Conservation (phyloP, 2,888 invertebrate species). For the Boloria euphrosyne region DNA sequence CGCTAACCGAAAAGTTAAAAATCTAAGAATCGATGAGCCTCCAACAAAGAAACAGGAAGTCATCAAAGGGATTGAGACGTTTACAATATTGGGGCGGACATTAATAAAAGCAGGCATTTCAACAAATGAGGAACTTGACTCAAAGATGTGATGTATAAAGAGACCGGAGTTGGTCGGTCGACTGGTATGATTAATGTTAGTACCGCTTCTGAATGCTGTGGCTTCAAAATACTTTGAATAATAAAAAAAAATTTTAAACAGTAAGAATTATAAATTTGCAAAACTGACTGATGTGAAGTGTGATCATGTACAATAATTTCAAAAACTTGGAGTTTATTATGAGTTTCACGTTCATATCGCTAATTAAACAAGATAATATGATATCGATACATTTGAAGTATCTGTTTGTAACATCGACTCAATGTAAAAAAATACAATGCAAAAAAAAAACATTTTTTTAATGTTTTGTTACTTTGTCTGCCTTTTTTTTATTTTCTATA, state of each 20-base stretch:
- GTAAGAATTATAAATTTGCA: conserved; percentile 50
- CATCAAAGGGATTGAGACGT: conserved; percentile 73
- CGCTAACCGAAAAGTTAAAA: conserved; percentile 62
- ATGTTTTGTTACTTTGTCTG: too few species aligned
- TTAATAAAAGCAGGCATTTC: conserved; percentile 66
- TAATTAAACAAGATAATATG: neutral
- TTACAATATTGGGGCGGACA: conserved; percentile 64
- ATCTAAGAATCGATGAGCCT: conserved; percentile 55
- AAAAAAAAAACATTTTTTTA: too few species aligned
- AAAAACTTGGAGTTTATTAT: neutral
- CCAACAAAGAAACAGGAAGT: conserved; percentile 67
- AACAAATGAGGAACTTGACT: conserved; percentile 69
- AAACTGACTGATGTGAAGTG: conserved; percentile 50
- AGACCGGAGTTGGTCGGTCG: conserved; percentile 48
- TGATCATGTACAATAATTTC: conserved; percentile 29
- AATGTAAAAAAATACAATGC: too few species aligned
- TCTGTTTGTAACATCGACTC: too few species aligned
- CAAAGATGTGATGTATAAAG: conserved; percentile 69
- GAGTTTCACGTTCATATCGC: neutral
- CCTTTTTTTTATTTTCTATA: too few species aligned
- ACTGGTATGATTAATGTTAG: conserved; percentile 69
- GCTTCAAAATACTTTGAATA: conserved; percentile 45
- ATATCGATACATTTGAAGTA: too few species aligned
- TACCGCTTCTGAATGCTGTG: conserved; percentile 51
- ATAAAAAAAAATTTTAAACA: conserved; percentile 56